A percentile compares a stretch with the other conserved stretches of the same genome.
These are phyloP conservation scores for Rhagium mordax DNA, from an alignment of 2,888 invertebrate genomes.

Conservation along the genomic window DNA sequence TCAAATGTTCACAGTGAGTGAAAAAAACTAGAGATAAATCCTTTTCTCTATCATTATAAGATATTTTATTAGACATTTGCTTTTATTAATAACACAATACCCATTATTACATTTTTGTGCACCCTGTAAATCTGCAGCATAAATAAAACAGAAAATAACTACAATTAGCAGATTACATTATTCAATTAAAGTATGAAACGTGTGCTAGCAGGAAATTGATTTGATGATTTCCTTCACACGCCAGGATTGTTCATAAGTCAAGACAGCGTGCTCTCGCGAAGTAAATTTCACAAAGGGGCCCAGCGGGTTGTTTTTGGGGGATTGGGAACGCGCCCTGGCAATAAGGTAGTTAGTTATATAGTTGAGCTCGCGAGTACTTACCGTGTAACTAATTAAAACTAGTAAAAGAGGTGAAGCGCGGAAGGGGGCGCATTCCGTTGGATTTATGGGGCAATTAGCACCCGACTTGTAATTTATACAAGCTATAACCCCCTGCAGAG, in stretches of 20 bases:
- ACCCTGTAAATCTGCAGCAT: not conserved
- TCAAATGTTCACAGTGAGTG: no score
- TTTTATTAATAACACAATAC: no score
- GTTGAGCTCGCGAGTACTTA: slow-evolving; percentile 53
- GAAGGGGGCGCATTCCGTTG: slow-evolving; percentile 52
- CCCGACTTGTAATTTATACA: slow-evolving; percentile 63
- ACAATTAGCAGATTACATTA: slow-evolving; percentile 1
- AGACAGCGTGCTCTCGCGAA: slow-evolving; percentile 25
- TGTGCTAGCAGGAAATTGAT: slow-evolving; percentile 24
- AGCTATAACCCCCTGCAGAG: slow-evolving; percentile 60
- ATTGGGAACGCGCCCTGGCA: slow-evolving; percentile 44
- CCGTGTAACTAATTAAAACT: slow-evolving; percentile 63
- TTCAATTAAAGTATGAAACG: slow-evolving; percentile 17
- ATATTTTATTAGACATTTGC: no score
- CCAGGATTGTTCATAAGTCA: slow-evolving; percentile 34
- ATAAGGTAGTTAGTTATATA: slow-evolving; percentile 54
- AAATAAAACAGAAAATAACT: not conserved
- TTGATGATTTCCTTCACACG: slow-evolving; percentile 36
- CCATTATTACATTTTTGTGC: no score
- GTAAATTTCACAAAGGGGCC: slow-evolving; percentile 28
- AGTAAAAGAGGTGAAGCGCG: slow-evolving; percentile 59
- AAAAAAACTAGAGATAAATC: no score
- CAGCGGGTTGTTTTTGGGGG: slow-evolving; percentile 29
- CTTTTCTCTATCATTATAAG: no score
- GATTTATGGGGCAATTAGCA: slow-evolving; percentile 64